These are phyloP conservation scores for Capreolus pygargus DNA, from an alignment of 2,113 vertebrate genomes.

Conservation along the genomic window DNA sequence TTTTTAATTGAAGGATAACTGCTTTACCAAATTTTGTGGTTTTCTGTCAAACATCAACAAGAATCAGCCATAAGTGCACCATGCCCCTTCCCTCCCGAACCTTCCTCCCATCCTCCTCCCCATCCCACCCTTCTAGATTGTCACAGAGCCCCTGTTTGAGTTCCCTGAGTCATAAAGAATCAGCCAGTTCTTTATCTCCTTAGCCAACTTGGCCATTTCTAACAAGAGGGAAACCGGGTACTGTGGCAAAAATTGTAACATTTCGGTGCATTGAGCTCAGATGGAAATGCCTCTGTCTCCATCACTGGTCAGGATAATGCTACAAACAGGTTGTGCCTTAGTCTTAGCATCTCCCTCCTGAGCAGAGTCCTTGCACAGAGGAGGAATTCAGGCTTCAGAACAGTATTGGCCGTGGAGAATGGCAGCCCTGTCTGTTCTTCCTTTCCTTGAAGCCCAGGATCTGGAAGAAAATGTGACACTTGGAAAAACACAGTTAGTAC, in stretches of 20 bases:
- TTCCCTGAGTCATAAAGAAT: background rate
- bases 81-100: background rate
- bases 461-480: background rate
- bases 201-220: background rate
- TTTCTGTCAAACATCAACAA: background rate
- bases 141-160: background rate
- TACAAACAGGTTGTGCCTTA: background rate
- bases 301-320: background rate
- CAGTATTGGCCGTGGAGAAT: accelerated
- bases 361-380: background rate
- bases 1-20: background rate
- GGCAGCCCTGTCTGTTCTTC: accelerated
- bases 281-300: background rate
- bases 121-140: background rate
- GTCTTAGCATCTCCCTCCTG: background rate
- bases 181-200: background rate
- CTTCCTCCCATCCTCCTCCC: background rate
- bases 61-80: background rate
- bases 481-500: accelerated
- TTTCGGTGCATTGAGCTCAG: background rate
- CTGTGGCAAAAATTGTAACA: background rate
- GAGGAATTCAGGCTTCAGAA: background rate
- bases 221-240: background rate
- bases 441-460: accelerated
- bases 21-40: background rate